Conservation (phyloP, 2,888 invertebrate genomes). For the Tachina grossa region DNA sequence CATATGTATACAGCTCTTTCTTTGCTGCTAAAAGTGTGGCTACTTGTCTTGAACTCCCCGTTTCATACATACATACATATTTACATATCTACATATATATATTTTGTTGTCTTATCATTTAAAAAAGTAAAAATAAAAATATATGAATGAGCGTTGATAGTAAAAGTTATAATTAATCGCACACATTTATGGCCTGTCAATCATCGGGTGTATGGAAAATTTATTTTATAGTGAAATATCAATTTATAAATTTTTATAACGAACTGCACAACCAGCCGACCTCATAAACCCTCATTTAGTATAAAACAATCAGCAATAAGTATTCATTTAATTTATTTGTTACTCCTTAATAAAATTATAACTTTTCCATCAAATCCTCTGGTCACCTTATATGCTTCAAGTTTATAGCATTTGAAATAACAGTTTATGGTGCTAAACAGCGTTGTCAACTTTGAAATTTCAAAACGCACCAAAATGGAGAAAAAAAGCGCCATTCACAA, state of each 20-base stretch:
- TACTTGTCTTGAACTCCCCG: background rate
- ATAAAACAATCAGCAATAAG: background rate
- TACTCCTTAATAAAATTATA: background rate
- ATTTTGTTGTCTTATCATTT: constrained; percentile 24
- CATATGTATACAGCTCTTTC: background rate
- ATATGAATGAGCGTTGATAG: constrained; percentile 16
- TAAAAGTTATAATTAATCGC: constrained; percentile 4
- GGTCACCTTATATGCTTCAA: background rate
- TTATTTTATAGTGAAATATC: constrained; percentile 16
- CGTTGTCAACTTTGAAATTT: too few relatives aligned
- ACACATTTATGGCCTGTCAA: constrained; percentile 25
- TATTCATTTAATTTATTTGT: background rate
- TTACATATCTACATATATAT: background rate
- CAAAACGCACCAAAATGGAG: too few relatives aligned
- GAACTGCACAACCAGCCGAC: background rate
- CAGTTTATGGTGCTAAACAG: background rate
- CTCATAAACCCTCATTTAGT: constrained; percentile 10
- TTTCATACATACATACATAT: too few relatives aligned
- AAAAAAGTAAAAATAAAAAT: background rate
- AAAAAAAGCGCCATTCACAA: too few relatives aligned
- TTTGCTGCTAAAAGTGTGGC: background rate
- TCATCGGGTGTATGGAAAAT: constrained; percentile 47
- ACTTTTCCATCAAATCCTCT: background rate
- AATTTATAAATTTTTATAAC: constrained; percentile 22
- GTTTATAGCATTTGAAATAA: background rate